Evolutionary conservation across 2,113 vertebrate species (phyloP), one percentile per base, ranked within the genome.

Genomic region (Neotragus pygmaeus): DNA sequence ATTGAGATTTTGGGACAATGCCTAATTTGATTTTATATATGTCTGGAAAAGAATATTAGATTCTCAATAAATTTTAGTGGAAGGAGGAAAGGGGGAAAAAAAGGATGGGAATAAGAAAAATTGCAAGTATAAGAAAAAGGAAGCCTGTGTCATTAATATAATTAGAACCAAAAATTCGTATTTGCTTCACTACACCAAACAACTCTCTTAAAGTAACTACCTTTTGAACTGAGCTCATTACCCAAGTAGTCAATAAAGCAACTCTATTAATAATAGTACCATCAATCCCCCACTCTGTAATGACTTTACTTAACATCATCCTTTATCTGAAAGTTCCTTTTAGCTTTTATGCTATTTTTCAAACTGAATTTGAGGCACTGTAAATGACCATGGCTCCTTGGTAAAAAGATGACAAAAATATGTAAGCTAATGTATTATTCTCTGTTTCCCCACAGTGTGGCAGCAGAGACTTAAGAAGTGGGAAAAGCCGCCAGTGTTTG

Each of bases 371-470:
- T 62, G 60, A 88, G 43, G 10, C 47, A 47, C 28, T 58, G 11
- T 23, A 77, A 94, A 70, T 55, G n/a, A 91, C 28, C 70, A 62
- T 28, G 90, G 15, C 13, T 73, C 33, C 3, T 89, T 92, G 28
- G n/a, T 58, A 36, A 62, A 51, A 92, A 57, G 15, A 70, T 58
- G 62, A 33, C 3, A 73, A 45, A 55, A 83, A 13, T 62, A n/a
- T 19, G 13, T 27, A 17, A 39, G n/a, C 62, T 94, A 53, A 57
- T 83, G 62, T 80, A 94, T 97, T 89, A 81, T 97, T 91, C 77
- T 53, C 0, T 43, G 6, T 96, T 89, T 95, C 9, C 89, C 99
- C 99, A 99, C 99, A 95, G 97, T 96, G 99, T 98, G 99, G 99
- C 99, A 99, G 99, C 98, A 99, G 96, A 99, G 97, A 55, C 93